Evolutionary conservation across 2,113 vertebrate genomes (phyloP).

Genomic region (Sisor rabdophorus): DNA sequence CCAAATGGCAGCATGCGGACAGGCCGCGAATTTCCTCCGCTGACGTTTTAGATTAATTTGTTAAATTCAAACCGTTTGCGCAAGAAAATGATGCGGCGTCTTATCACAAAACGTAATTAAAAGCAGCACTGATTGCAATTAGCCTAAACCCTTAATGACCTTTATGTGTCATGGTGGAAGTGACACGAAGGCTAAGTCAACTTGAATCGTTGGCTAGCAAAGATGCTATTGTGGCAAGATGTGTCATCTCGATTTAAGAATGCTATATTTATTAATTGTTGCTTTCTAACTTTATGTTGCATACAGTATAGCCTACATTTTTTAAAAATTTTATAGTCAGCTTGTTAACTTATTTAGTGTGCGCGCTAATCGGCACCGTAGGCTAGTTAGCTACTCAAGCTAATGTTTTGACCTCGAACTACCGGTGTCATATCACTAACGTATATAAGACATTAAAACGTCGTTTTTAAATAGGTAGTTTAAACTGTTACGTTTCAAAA

Average conservation of each 20-base stretch:
- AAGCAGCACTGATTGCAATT: not conserved
- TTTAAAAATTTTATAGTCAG: not conserved
- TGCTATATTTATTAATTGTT: not conserved
- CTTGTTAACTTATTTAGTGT: not conserved
- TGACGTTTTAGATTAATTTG: too few relatives aligned
- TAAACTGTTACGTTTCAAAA: not conserved
- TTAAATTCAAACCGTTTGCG: not conserved
- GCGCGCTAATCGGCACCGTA: not conserved
- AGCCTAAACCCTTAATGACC: slow-evolving; percentile 61
- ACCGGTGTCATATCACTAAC: not conserved
- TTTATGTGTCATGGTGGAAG: slow-evolving; percentile 61
- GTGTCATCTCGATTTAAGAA: not conserved
- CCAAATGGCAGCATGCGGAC: slow-evolving; percentile 43
- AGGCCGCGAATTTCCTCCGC: slow-evolving; percentile 34
- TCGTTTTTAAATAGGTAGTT: too few relatives aligned
- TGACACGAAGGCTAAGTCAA: slow-evolving; percentile 35
- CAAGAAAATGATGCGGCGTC: rapidly evolving
- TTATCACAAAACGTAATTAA: not conserved
- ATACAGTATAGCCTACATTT: not conserved
- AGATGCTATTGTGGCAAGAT: not conserved
- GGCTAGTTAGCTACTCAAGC: not conserved
- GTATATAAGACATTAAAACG: too few relatives aligned
- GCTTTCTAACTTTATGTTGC: not conserved
- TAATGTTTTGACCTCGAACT: not conserved
- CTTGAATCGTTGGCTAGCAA: not conserved